Conservation (phyloP, 1,140 invertebrate species). For the Gryllus bimaculatus region DNA sequence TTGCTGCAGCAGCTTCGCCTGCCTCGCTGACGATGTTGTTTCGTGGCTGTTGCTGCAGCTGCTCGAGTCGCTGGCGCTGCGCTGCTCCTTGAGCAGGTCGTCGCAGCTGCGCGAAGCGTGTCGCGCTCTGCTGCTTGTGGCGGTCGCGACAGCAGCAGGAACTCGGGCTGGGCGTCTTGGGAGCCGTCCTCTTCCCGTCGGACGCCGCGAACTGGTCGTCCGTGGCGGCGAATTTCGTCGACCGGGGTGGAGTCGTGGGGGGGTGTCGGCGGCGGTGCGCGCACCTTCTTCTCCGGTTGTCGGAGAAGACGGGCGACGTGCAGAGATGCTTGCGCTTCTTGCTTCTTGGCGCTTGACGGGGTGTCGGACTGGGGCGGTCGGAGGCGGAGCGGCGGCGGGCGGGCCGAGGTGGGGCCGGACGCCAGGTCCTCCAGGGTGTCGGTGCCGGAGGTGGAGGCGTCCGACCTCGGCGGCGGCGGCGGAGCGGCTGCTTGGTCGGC, state of each 20-base stretch:
- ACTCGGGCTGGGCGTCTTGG: slow-evolving; percentile 51
- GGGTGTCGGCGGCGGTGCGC: neutral
- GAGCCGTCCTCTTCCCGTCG: slow-evolving; percentile 42
- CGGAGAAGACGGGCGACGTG: neutral
- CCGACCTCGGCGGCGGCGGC: slow-evolving; percentile 41
- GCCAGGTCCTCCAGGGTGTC: slow-evolving; percentile 51
- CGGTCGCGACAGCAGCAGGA: slow-evolving; percentile 30
- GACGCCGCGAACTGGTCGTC: slow-evolving; percentile 17
- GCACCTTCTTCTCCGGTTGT: slow-evolving; percentile 9
- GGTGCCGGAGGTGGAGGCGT: slow-evolving; percentile 63
- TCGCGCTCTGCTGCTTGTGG: slow-evolving; percentile 71
- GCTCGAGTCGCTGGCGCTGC: slow-evolving; percentile 18
- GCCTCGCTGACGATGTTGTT: too few relatives aligned
- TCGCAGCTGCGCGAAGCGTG: slow-evolving; percentile 83
- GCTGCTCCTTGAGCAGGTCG: slow-evolving; percentile 54
- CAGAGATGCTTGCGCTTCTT: slow-evolving; percentile 34
- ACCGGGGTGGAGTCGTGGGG: neutral
- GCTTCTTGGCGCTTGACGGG: slow-evolving; percentile 74
- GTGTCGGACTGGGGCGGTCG: slow-evolving; percentile 70
- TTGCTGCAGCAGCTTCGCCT: too few relatives aligned
- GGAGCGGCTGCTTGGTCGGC: too few relatives aligned
- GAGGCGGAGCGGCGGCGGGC: slow-evolving; percentile 19
- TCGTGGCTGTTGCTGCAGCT: slow-evolving; percentile 17
- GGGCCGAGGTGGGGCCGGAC: too few relatives aligned
- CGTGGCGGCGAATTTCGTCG: slow-evolving; percentile 31